Evolutionary conservation across 1,140 invertebrate genomes (phyloP).

Genomic region (Leptinotarsa defecta): DNA sequence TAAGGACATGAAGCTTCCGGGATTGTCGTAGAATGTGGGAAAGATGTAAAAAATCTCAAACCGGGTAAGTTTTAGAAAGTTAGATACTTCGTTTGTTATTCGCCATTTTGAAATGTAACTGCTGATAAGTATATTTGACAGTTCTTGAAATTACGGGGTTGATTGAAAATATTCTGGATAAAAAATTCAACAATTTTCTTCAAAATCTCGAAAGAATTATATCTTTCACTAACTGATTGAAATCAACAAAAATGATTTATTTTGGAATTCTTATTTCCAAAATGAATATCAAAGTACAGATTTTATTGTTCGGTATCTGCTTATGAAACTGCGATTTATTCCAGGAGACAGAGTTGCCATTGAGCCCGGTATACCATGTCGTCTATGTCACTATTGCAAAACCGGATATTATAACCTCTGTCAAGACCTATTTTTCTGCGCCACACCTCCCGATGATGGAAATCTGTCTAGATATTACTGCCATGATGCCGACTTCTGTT

Average conservation of each 20-base stretch:
- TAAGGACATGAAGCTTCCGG: slow-evolving; percentile 82
- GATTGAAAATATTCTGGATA: too few relatives aligned
- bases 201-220: too few relatives aligned
- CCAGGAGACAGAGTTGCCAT: slow-evolving; percentile 88
- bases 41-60: slow-evolving; percentile 75
- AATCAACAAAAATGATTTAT: too few relatives aligned
- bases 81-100: not conserved
- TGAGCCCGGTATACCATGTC: slow-evolving; percentile 90
- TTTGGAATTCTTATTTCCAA: too few relatives aligned
- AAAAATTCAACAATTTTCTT: too few relatives aligned
- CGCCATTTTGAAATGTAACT: not conserved
- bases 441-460: slow-evolving; percentile 88
- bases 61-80: slow-evolving; percentile 55
- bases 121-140: too few relatives aligned
- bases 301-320: too few relatives aligned
- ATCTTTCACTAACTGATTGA: too few relatives aligned
- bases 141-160: too few relatives aligned
- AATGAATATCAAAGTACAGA: too few relatives aligned
- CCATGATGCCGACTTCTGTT: slow-evolving; percentile 92
- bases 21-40: slow-evolving; percentile 69
- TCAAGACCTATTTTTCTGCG: slow-evolving; percentile 82
- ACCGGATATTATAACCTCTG: slow-evolving; percentile 90
- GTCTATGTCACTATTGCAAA: slow-evolving; percentile 84
- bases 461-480: slow-evolving; percentile 83
- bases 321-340: not conserved